These are phyloP conservation scores for Nothobranchius kuhntae DNA, from an alignment of 2,113 vertebrate species.

Conservation along the genomic window DNA sequence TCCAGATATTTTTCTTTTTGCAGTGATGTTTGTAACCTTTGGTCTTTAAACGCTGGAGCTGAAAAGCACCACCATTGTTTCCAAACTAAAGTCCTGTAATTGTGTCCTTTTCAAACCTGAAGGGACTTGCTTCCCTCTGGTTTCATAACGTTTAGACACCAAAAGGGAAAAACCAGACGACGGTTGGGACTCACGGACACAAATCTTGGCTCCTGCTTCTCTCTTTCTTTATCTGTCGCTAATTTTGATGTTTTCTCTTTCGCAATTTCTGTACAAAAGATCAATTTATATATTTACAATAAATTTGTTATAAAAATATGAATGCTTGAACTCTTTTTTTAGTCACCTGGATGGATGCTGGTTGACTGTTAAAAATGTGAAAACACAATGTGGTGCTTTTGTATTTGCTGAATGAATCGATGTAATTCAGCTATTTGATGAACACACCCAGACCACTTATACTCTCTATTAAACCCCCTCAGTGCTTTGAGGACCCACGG, in stretches of 20 bases:
- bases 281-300: constrained; percentile 87
- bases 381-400: not conserved
- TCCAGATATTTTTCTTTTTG: constrained; percentile 18
- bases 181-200: constrained; percentile 50
- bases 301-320: constrained; percentile 75
- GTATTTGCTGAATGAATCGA: not conserved
- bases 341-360: constrained; percentile 1
- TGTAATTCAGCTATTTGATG: not conserved
- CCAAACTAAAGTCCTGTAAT: constrained; percentile 15
- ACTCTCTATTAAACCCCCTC: constrained; percentile 37
- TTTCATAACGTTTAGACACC: constrained; percentile 42
- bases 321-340: constrained; percentile 7
- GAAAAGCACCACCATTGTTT: constrained; percentile 8
- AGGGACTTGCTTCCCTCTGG: constrained; percentile 38
- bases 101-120: constrained; percentile 34
- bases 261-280: constrained; percentile 82
- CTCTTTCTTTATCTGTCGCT: constrained; percentile 61
- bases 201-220: constrained; percentile 57
- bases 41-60: constrained; percentile 2
- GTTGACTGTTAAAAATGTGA: not conserved
- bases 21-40: constrained; percentile 6
- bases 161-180: constrained; percentile 42
- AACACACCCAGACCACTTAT: constrained; percentile 23
- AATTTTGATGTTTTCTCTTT: constrained; percentile 70
- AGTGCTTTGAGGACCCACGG: constrained; percentile 16